Base-by-base conservation (phyloP, 1,140 invertebrate genomes). In the Campodea augens region DNA sequence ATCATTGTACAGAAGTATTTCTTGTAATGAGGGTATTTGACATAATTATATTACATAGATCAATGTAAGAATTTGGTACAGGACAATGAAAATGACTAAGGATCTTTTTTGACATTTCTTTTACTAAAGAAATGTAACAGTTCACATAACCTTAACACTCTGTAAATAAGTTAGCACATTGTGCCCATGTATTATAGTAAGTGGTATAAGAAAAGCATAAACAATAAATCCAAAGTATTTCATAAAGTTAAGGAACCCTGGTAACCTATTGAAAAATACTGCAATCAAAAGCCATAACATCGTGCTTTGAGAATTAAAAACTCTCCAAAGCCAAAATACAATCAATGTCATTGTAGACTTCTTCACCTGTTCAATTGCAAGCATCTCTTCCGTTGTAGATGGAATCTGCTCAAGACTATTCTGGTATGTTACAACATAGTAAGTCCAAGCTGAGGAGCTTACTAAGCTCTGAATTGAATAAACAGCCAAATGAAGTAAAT, bases 241-340 rank as follows among this genome's bases (percentile, higher is more conserved):
- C 10, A 40, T 4, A 7, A 36, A 24, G 2, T 13, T 18, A 2
- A 46, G 36, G 22, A 49, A 47, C 5, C 46, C 40, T 3, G 12
- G 15, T 36, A 49, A 40, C 36, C 20, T 61, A 49, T 66, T 61
- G 18, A 62, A 52, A 44, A 62, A 61, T 19, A 68, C 59, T 23
- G 59, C 53, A 24, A 64, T 48, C 5, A 64, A 50, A 7, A 64
- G 48, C 10, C 63, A 51, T 43, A 66, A 60, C n/a, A 62, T 49
- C n/a, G 65, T 45, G n/a, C 57, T 56, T 44, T 65, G 63, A 7
- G 58, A 60, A 48, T 66, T 62, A 12, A 58, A 51, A 2, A 64
- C 36, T 40, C 65, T 53, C 66, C 66, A 68, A 19, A 60, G 49
- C 51, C 58, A 63, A 42, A 66, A 57, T 1, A 67, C 43, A 1